A percentile compares a stretch with the other conserved stretches of the same genome.
Conservation (phyloP, 2,888 invertebrate species). For the Campaea margaritaria region DNA sequence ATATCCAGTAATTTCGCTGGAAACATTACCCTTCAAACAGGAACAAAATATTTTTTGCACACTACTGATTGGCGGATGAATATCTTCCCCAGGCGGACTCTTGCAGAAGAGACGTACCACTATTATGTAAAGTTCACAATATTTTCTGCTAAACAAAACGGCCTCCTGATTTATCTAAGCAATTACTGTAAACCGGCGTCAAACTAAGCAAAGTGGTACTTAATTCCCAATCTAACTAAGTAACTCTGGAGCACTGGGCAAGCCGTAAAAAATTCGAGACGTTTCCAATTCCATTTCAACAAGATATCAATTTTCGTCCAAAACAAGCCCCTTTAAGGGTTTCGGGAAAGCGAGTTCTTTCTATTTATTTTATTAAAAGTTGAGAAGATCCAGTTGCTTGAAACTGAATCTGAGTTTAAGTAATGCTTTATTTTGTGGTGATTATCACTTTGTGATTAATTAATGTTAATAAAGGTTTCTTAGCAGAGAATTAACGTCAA, state of each 20-base stretch:
- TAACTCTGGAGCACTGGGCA: slow-evolving; percentile 22
- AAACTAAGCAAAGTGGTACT: slow-evolving; percentile 28
- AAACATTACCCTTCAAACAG: no score
- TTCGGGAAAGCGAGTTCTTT: slow-evolving; percentile 19
- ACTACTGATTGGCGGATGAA: no score
- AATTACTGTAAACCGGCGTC: slow-evolving; percentile 13
- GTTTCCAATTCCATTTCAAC: slow-evolving; percentile 36
- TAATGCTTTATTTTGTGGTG: slow-evolving; percentile 1
- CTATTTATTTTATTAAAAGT: slow-evolving; percentile 23
- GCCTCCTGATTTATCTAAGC: slow-evolving; percentile 6
- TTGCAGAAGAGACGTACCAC: no score
- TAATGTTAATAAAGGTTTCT: no score
- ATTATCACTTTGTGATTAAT: slow-evolving; percentile 1
- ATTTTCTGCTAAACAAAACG: background rate
- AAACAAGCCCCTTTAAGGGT: slow-evolving; percentile 31
- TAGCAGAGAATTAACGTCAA: no score
- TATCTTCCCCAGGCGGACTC: no score
- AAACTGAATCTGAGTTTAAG: slow-evolving; percentile 16
- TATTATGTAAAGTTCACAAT: no score
- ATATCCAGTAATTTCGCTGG: no score
- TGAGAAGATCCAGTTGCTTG: slow-evolving; percentile 18
- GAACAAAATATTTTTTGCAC: no score
- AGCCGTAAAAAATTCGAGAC: slow-evolving; percentile 37
- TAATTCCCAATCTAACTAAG: slow-evolving; percentile 33
- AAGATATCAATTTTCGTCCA: slow-evolving; percentile 33